Conservation (phyloP, 2,797 vertebrate species). For the Toxotes lorentzi region DNA sequence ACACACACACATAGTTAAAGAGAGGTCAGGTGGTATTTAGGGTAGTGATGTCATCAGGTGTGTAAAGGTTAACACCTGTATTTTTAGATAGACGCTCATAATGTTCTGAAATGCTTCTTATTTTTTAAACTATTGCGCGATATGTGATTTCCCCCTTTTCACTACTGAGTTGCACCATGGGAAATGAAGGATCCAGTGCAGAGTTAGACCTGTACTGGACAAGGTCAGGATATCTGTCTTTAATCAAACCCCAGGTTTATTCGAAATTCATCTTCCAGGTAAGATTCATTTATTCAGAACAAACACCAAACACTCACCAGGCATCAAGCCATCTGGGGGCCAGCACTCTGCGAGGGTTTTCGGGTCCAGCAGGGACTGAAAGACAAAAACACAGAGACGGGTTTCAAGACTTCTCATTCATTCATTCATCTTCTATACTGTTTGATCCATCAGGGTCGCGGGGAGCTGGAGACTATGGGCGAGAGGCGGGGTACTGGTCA, state of each 20-base stretch:
- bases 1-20: slow-evolving; percentile 3
- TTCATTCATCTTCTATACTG: too few species aligned
- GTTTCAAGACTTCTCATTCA: neutral
- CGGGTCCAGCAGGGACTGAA: slow-evolving; percentile 90
- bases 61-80: too few species aligned
- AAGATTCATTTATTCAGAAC: too few species aligned
- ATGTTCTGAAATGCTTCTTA: too few species aligned
- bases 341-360: slow-evolving; percentile 88
- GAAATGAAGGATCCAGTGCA: neutral
- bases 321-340: slow-evolving; percentile 92
- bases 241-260: neutral
- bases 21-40: neutral
- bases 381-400: neutral
- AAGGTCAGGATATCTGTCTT: too few species aligned
- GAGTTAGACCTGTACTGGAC: neutral
- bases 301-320: slow-evolving; percentile 84
- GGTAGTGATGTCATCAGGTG: neutral
- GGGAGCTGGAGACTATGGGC: too few species aligned
- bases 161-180: neutral
- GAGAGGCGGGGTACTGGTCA: too few species aligned
- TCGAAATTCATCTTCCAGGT: too few species aligned
- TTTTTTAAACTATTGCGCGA: too few species aligned
- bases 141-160: neutral
- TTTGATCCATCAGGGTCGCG: too few species aligned
- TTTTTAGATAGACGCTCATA: too few species aligned